A percentile compares a stretch with the other conserved stretches of the same genome.
phyloP scores from a whole-genome alignment of 1,140 invertebrate genomes.

The Adelges cooleyi region DNA sequence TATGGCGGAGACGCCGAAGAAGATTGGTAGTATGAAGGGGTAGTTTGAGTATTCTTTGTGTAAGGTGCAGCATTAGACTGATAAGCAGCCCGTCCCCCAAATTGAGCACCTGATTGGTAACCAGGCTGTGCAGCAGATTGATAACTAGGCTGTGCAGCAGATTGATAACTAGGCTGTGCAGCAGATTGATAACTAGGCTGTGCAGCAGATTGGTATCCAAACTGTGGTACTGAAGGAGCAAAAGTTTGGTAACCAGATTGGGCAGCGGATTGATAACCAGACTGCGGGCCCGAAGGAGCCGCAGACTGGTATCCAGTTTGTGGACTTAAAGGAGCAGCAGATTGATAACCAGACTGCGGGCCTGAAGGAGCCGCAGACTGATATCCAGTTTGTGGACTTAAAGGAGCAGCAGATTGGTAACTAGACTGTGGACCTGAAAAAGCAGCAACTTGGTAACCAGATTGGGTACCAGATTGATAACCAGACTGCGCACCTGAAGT shows the following conservation, averaged over 20 bases:
- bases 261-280: neutral
- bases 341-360: neutral
- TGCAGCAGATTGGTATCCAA: neutral
- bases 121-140: neutral
- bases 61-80: conserved; percentile 2
- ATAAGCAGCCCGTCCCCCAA: neutral
- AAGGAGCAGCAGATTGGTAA: no score
- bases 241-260: neutral
- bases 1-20: neutral
- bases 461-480: neutral
- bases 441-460: neutral
- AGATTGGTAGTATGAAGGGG: neutral
- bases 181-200: neutral
- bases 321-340: no score
- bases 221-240: no score
- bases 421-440: conserved; percentile 1
- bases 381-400: neutral
- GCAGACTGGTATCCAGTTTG: neutral
- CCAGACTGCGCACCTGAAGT: neutral
- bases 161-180: neutral
- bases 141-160: neutral
- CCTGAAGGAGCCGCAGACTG: neutral
- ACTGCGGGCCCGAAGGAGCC: neutral
- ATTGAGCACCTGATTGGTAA: neutral
- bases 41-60: neutral